Conservation (phyloP, 1,140 invertebrate genomes). For the Caenorhabditis latens region DNA sequence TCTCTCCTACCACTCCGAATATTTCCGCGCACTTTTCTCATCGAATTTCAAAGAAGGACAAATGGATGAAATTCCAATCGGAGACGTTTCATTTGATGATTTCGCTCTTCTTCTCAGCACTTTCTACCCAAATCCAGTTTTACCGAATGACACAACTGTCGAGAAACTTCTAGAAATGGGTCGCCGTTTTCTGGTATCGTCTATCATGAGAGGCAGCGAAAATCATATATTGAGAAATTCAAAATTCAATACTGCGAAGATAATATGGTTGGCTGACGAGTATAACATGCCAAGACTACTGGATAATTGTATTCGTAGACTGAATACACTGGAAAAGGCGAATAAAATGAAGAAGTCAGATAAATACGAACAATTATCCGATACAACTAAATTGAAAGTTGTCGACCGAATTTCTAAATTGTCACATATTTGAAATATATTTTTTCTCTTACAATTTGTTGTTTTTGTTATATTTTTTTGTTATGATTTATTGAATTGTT, state of each 20-base stretch:
- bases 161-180: background rate
- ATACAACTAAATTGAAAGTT: background rate
- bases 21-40: background rate
- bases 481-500: too few species aligned
- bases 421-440: too few species aligned
- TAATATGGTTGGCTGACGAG: background rate
- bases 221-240: background rate
- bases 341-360: background rate
- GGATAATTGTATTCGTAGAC: background rate
- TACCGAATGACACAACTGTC: background rate
- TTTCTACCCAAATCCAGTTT: background rate
- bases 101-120: background rate
- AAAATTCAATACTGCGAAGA: background rate
- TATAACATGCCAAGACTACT: background rate
- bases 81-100: background rate
- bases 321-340: background rate
- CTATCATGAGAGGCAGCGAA: background rate
- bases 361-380: background rate
- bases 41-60: background rate
- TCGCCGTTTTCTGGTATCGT: background rate
- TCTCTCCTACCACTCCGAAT: background rate
- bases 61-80: background rate
- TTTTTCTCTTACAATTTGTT: too few species aligned
- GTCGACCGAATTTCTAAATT: background rate
- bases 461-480: too few species aligned